Conservation (phyloP, 92 coral and sea anemone genomes). For the Heteractis magnifica region DNA sequence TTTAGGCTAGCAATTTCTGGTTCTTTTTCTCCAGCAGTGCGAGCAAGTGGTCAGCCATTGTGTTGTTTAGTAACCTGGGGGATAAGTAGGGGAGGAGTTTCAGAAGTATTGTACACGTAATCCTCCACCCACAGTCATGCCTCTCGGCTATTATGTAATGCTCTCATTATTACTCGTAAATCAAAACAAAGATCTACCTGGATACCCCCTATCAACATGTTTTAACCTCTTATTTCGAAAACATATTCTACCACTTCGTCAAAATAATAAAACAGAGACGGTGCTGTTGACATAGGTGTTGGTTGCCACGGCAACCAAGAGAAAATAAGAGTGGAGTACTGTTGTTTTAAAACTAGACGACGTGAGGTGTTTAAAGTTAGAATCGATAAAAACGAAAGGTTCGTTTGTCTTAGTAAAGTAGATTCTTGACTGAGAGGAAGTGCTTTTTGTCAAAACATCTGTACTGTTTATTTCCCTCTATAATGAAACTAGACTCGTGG, state of each 20-base stretch:
- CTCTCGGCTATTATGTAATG: neutral
- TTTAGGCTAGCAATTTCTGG: neutral
- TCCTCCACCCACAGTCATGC: neutral
- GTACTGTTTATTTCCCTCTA: neutral
- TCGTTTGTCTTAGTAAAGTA: neutral
- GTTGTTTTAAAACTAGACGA: neutral
- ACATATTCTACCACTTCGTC: neutral
- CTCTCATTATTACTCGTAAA: neutral
- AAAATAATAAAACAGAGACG: neutral
- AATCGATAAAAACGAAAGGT: neutral
- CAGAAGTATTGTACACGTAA: neutral
- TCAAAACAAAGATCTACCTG: conserved; percentile 5
- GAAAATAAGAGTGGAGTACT: neutral
- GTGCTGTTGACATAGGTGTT: neutral
- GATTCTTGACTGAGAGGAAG: conserved; percentile 4
- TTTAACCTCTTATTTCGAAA: neutral
- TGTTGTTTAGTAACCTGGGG: neutral
- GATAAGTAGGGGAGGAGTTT: neutral
- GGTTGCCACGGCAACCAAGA: neutral
- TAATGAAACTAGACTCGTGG: neutral
- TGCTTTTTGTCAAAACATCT: conserved; percentile 2
- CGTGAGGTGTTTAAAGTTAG: conserved; percentile 2
- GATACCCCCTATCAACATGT: neutral
- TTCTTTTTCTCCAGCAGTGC: neutral
- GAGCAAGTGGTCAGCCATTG: neutral